Conservation (phyloP, 2,113 vertebrate species). For the Mormyrus lacerda region DNA sequence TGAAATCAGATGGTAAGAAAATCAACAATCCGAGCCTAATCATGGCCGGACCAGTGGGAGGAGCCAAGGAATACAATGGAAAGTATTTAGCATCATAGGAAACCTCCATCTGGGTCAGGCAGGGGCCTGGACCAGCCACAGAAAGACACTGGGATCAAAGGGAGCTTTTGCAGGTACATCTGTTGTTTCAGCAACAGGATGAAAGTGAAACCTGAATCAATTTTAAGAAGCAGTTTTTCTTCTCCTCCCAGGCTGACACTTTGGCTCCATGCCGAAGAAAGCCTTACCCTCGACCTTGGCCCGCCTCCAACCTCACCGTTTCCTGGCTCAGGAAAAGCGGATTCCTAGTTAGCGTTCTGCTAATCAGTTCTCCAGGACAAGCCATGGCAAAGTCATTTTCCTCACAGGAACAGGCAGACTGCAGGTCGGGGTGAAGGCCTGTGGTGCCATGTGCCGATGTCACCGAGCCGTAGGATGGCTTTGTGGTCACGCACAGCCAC, state of each 20-base stretch:
- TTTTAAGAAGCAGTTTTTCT: background rate
- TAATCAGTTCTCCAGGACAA: constrained; percentile 2
- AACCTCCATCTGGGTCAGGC: background rate
- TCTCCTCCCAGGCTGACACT: background rate
- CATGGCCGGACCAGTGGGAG: background rate
- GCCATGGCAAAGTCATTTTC: constrained; percentile 19
- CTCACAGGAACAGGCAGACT: background rate
- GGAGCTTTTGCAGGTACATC: background rate
- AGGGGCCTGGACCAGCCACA: background rate
- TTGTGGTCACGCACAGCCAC: background rate
- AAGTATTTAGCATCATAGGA: background rate
- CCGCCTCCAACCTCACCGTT: constrained; percentile 20
- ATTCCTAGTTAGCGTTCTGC: constrained; percentile 27
- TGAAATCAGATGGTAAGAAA: background rate
- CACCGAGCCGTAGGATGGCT: background rate
- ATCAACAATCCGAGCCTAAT: background rate
- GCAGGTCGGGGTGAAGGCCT: background rate
- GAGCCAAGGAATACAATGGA: background rate
- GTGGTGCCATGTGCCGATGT: background rate
- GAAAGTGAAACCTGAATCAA: background rate
- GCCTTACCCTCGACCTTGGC: constrained; percentile 15
- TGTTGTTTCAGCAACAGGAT: background rate
- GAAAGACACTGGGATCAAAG: background rate
- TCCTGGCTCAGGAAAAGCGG: constrained; percentile 29
- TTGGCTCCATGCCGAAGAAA: background rate